A percentile compares a stretch with the other conserved stretches of the same genome.
Evolutionary conservation across 2,888 invertebrate species (phyloP).

Genomic region (Bimastos eiseni): DNA sequence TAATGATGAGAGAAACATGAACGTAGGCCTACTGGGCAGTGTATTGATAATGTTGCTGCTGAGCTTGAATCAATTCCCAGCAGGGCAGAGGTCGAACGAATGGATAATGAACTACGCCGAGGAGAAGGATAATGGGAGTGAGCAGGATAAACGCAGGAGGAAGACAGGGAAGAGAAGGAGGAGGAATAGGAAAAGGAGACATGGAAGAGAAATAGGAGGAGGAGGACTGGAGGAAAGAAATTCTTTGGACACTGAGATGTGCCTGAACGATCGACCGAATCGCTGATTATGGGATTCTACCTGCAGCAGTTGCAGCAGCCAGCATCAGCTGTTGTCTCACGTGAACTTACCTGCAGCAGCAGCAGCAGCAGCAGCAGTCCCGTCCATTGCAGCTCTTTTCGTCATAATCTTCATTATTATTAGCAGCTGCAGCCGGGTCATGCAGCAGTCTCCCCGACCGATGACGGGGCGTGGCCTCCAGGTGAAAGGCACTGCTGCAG

Average conservation of each 20-base stretch:
- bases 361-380: not conserved
- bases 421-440: not conserved
- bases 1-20: too few species aligned
- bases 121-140: not conserved
- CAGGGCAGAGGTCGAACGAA: constrained; percentile 1
- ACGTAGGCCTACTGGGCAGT: too few species aligned
- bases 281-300: not conserved
- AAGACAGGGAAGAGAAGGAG: not conserved
- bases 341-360: not conserved
- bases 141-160: not conserved
- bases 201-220: not conserved
- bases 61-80: not conserved
- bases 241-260: not conserved
- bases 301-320: not conserved
- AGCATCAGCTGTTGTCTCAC: not conserved
- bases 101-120: not conserved
- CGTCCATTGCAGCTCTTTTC: not conserved
- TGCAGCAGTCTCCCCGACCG: not conserved
- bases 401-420: not conserved
- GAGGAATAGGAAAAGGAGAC: not conserved
- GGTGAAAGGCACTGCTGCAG: constrained; percentile 1
- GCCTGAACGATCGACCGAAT: not conserved
- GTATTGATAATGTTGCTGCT: not conserved
- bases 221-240: not conserved
- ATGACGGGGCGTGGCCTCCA: not conserved